Evolutionary conservation across 2,888 invertebrate genomes (phyloP).

Genomic region (Amphipyra tragopoginis): DNA sequence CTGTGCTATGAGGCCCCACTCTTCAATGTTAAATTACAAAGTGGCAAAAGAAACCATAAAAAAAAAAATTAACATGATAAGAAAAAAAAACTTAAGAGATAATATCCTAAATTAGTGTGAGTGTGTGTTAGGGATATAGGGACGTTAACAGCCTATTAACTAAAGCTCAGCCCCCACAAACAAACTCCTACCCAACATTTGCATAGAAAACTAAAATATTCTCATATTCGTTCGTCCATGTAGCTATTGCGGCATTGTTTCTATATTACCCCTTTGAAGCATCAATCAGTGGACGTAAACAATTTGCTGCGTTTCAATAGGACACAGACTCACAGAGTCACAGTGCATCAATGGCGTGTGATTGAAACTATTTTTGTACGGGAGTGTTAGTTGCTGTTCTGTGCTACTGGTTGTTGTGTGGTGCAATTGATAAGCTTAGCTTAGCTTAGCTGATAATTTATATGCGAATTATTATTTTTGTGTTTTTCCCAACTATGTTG

Average conservation of each 20-base stretch:
- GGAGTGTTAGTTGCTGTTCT: constrained; percentile 60
- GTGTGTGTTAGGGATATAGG: no score
- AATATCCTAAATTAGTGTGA: no score
- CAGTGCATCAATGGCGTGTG: constrained; percentile 63
- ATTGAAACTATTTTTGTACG: constrained; percentile 73
- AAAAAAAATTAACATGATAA: no score
- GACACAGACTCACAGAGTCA: constrained; percentile 31
- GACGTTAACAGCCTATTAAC: no score
- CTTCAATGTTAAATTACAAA: no score
- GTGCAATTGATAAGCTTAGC: constrained; percentile 55
- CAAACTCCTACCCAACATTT: neutral
- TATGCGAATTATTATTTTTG: constrained; percentile 5
- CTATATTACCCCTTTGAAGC: constrained; percentile 31
- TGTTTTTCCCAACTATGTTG: no score
- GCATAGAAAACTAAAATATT: neutral
- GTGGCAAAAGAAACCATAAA: no score
- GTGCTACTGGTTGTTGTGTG: constrained; percentile 66
- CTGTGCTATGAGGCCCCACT: no score
- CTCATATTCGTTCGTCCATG: constrained; percentile 11
- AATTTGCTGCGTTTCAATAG: constrained; percentile 52
- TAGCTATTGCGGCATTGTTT: constrained; percentile 30
- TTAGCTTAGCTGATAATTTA: constrained; percentile 10
- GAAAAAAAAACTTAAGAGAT: no score
- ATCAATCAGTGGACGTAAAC: constrained; percentile 49
- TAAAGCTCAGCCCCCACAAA: no score